phyloP scores from a whole-genome alignment of 1,140 invertebrate genomes.

The Marisa cornuarietis region DNA sequence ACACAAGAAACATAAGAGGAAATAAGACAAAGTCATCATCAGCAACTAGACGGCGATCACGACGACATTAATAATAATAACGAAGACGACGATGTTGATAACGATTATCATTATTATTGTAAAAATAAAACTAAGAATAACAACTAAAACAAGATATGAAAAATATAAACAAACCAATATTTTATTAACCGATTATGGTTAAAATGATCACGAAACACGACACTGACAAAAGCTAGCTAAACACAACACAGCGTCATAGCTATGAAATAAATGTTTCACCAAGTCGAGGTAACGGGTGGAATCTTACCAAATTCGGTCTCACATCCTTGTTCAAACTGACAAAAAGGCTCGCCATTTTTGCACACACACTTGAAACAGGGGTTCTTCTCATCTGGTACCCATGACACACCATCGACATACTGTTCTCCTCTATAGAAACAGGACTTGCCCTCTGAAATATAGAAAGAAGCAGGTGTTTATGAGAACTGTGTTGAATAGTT shows the following conservation, averaged over 20 bases:
- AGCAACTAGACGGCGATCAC: background rate
- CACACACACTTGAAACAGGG: constrained; percentile 24
- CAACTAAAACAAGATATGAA: background rate
- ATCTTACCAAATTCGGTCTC: constrained; percentile 25
- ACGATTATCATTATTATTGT: background rate
- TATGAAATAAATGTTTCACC: background rate
- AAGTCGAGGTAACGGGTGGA: background rate
- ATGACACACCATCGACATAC: constrained; percentile 18
- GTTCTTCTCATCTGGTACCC: constrained; percentile 18
- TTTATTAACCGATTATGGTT: background rate
- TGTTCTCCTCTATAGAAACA: constrained; percentile 18
- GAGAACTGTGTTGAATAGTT: background rate
- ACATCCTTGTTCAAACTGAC: constrained; percentile 22
- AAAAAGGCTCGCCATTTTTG: constrained; percentile 21
- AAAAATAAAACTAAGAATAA: background rate
- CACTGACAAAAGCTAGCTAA: background rate
- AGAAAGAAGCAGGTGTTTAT: background rate
- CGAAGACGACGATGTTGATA: too few relatives aligned
- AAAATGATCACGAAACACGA: background rate
- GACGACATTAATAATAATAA: too few relatives aligned
- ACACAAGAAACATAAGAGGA: background rate
- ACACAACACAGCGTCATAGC: too few relatives aligned
- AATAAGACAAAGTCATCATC: background rate
- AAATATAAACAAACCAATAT: background rate
- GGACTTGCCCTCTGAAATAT: background rate